Base-by-base conservation (phyloP, 2,113 vertebrate species). In the Anoura caudifer region DNA sequence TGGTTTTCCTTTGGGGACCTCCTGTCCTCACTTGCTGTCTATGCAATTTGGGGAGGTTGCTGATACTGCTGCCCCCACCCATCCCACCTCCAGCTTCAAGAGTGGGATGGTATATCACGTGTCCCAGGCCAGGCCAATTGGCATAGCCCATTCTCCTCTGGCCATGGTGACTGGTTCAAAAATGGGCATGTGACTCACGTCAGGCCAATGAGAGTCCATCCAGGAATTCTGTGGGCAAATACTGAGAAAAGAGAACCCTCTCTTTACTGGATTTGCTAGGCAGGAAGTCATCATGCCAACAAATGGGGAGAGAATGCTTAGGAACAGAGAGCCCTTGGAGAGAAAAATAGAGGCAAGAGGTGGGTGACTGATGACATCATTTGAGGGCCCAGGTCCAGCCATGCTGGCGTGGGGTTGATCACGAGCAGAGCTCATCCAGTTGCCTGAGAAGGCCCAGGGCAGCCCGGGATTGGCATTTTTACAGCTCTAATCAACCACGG, bases 381-480 rank as follows among this genome's bases (percentile, higher is more conserved):
- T 38, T 5, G 80, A 73, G 26, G 81, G 52, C 54, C 72, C 54
- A 56, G 85, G 33, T n/a, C 76, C 89, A 72, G 43, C 91, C 45
- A 3, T 0, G 28, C 47, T 36, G 1, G 50, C 0, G 0, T 38
- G 73, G 15, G 4, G 47, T 59, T 26, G 69, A 43, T 4, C 19
- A 12, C 3, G 41, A 16, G 31, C 67, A 59, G 52, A 59, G 12
- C 54, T 61, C 83, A 19, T 3, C 24, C 61, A 4, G 2, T 7
- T 17, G 76, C 88, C 93, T 24, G 61, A 26, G 84, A 65, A 52
- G 36, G 33, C n/a, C 59, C 5, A 1, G 33, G 63, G 43, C 24
- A 13, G 61, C 33, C 65, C 16, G 38, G 17, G 50, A 61, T 14
- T n/a, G 41, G 38, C 52, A 52, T 83, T 59, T 36, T 43, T 67